Base-by-base conservation (phyloP, 1,140 invertebrate species). In the Lepidurus apus region DNA sequence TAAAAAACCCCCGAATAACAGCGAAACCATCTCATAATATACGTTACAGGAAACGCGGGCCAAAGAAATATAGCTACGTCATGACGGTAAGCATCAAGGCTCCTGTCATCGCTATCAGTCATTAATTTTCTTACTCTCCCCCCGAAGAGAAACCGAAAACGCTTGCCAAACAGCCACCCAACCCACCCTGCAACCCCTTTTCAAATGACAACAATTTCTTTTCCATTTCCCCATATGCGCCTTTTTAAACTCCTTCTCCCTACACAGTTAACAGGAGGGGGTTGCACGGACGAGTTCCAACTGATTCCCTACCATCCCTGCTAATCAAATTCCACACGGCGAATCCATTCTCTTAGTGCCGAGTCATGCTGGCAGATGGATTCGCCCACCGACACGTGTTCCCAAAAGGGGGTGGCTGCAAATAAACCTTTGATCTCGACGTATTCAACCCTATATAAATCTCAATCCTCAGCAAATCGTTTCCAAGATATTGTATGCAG, bases 21-120 rank as follows among this genome's bases (percentile, higher is more conserved):
- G 53, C 21, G 21, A 65, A 65, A 65, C 53, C 53, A 65, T 65
- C 53, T 65, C 53, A 21, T 17, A 65, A 65, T 65, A 65, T 65
- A 65, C 53, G 53, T 65, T 65, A 65, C 53, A 65, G 53, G 53
- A 65, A 65, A 21, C 53, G 53, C 53, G 53, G 53, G 53, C 53
- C 45, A 13, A 65, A 21, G 53, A 65, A 65, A 65, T 65, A 13
- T 65, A 65, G 53, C 53, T 65, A 65, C 53, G 53, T 65, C 53
- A 65, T 65, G 53, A 65, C 53, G 53, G 53, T 65, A 65, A 65
- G 53, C 53, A 65, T 65, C 53, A 65, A 65, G 53, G 53, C 53
- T 65, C 53, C 53, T 65, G 53, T 65, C 53, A 65, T 65, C 53
- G 53, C 53, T 65, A 65, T 65, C 53, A n/a, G 53, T 65, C 53